Evolutionary conservation across 1,140 invertebrate genomes (phyloP), one percentile per base, ranked within the genome.

Genomic region (Eueides isabella): DNA sequence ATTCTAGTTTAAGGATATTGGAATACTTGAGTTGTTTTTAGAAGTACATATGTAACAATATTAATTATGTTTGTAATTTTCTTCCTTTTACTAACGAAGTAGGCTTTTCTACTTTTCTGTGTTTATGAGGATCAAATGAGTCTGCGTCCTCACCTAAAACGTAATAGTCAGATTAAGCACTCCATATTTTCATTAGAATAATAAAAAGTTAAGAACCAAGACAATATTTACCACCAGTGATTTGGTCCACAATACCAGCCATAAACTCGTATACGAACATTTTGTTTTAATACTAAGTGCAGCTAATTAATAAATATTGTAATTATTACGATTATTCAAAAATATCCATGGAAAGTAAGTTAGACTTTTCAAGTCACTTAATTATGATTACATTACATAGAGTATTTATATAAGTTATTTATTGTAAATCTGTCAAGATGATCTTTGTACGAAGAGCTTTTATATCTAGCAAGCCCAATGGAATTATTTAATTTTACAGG

Each of bases 71-170:
- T 38, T 14, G 2, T 5, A 33, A 33, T 11, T 48, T n/a, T 48
- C 19, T 9, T 48, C 5, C 38, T 23, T 55, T 55, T 55, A 79
- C 82, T 95, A 86, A 96, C 96, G 96, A 95, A 0, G 96, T 96
- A 2, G 96, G 96, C 91, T 96, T 96, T 77, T 95, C 94, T 28
- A 96, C 95, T 29, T 95, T 93, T 66, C 96, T 94, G 80, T 96
- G 93, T 11, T 94, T 29, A 35, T 89, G 86, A 0, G 85, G 85
- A 64, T 88, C 86, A 66, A 75, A 88, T 1, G 55, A 67, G 9
- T 83, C 78, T 1, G 76, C 82, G 2, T 85, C 80, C 0, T 85
- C 84, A 2, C 70, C 83, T 83, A 76, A 26, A 71, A 76, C 35
- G 70, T 38, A 69, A 23, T 4, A 30, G 2, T 33, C 9, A 69